These are phyloP conservation scores for Periparus ater DNA, from an alignment of 2,797 vertebrate species.

Conservation along the genomic window DNA sequence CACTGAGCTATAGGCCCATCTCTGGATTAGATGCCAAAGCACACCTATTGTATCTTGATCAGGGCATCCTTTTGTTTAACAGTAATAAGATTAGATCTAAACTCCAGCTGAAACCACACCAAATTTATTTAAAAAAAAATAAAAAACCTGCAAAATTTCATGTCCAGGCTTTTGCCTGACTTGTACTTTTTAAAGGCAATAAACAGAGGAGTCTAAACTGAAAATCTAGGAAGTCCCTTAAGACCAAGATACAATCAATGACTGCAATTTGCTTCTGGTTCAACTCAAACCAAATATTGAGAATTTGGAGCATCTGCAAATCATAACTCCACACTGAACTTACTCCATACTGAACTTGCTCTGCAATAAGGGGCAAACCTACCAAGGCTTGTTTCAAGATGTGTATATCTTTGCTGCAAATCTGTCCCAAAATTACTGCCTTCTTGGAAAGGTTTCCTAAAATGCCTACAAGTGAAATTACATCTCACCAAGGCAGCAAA, in stretches of 20 bases:
- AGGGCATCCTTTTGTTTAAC: background rate
- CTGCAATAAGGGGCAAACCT: background rate
- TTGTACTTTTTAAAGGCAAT: background rate
- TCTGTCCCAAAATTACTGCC: slow-evolving; percentile 2
- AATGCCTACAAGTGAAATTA: background rate
- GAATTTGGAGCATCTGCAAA: background rate
- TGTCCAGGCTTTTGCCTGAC: background rate
- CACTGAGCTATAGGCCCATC: background rate
- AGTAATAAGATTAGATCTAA: background rate
- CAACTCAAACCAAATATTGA: background rate
- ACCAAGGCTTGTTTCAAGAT: background rate
- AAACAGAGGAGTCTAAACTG: background rate
- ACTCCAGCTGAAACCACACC: background rate
- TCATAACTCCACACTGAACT: background rate
- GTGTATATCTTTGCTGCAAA: background rate
- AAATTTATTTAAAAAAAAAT: background rate
- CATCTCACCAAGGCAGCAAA: slow-evolving; percentile 33
- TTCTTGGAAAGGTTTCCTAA: background rate
- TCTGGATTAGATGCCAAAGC: background rate
- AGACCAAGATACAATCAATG: background rate
- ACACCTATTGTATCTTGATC: background rate
- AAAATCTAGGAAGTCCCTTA: background rate
- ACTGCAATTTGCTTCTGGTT: background rate
- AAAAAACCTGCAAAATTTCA: background rate
- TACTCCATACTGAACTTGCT: background rate